Conservation (phyloP, 2,888 invertebrate species). For the Archips crataeganus region DNA sequence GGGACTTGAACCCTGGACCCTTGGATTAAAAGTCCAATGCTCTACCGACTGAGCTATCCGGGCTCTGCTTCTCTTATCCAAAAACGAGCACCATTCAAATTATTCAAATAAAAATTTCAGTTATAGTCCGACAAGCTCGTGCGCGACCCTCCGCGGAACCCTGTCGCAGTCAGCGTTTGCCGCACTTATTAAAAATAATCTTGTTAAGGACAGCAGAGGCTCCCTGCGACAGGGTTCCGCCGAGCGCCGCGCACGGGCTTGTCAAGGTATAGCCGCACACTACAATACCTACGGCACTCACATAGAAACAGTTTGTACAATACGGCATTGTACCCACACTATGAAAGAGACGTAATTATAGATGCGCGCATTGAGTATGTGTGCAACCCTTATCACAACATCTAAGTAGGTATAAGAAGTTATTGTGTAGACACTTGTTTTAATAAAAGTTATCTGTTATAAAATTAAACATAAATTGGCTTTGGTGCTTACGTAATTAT, state of each 20-base stretch:
- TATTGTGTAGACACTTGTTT: conserved; percentile 24
- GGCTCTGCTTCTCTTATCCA: conserved; percentile 56
- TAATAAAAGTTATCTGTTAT: conserved; percentile 4
- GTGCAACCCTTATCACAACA: not conserved
- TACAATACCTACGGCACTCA: not conserved
- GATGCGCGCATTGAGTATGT: not conserved
- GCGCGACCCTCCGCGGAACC: no score
- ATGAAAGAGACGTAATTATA: not conserved
- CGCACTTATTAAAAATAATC: no score
- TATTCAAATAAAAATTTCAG: conserved; percentile 5
- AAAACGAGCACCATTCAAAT: conserved; percentile 13
- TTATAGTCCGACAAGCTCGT: no score
- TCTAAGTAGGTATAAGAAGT: not conserved
- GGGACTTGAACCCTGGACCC: conserved; percentile 93
- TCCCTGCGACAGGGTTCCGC: no score
- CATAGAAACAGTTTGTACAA: not conserved
- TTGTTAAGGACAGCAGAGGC: no score
- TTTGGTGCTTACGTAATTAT: not conserved
- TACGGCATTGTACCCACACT: conserved; percentile 14
- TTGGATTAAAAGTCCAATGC: conserved; percentile 92
- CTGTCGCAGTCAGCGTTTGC: no score
- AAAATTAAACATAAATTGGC: conserved; percentile 15
- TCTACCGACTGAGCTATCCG: conserved; percentile 92
- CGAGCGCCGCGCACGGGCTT: no score
- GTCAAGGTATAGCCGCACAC: not conserved